Percentiles rank a stretch among this genome's conserved stretches.
phyloP scores from a whole-genome alignment of 2,797 vertebrate species.

The Echeneis naucrates region DNA sequence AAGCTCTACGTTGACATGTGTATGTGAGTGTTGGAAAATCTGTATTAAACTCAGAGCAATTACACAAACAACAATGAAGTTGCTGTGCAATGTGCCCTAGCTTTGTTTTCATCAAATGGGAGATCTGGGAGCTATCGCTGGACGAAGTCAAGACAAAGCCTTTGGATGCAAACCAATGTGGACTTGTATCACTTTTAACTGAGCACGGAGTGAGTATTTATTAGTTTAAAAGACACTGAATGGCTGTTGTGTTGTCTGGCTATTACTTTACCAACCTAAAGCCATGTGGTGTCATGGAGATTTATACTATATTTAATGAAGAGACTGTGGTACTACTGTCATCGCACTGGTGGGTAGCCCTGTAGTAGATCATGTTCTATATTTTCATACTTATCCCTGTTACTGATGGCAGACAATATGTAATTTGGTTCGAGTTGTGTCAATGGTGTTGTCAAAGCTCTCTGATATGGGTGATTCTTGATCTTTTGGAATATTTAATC shows the following conservation, averaged over 20 bases:
- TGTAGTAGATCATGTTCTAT: constrained; percentile 30
- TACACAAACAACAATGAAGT: not conserved
- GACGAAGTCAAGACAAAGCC: not conserved
- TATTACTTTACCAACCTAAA: constrained; percentile 14
- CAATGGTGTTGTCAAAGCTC: not conserved
- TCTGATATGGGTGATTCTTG: not conserved
- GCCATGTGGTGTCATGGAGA: constrained; percentile 31
- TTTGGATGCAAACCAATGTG: constrained; percentile 10
- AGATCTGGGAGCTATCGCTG: not conserved
- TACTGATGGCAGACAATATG: constrained; percentile 22
- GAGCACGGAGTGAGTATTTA: constrained; percentile 25
- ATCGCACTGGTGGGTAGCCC: constrained; percentile 47
- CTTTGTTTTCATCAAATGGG: not conserved
- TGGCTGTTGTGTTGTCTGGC: not conserved
- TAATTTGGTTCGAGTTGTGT: constrained; percentile 18
- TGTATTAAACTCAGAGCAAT: constrained; percentile 4
- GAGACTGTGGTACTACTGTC: constrained; percentile 37
- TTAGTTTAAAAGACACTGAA: constrained; percentile 12
- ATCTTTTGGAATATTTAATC: constrained; percentile 16
- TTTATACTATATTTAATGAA: constrained; percentile 31
- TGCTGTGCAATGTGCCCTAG: not conserved
- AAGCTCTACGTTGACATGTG: constrained; percentile 1
- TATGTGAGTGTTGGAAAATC: not conserved
- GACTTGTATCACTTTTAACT: not conserved
- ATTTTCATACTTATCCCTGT: constrained; percentile 13